phyloP scores from a whole-genome alignment of 1,140 invertebrate genomes.

The Bombus polaris region DNA sequence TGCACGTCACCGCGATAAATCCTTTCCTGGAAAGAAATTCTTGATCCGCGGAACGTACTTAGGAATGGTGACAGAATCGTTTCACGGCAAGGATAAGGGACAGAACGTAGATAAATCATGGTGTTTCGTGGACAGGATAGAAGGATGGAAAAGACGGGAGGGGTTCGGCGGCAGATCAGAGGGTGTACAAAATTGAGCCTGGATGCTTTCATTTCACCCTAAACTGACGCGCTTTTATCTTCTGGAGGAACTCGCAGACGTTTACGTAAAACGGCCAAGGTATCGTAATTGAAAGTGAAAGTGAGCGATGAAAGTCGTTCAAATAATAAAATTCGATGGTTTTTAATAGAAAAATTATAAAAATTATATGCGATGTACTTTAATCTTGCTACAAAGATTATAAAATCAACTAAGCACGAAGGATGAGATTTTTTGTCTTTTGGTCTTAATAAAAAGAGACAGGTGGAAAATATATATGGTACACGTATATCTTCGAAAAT shows the following conservation, averaged over 20 bases:
- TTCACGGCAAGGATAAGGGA: conserved; percentile 60
- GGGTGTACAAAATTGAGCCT: conserved; percentile 12
- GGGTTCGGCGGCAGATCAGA: background rate
- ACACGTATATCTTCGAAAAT: no score
- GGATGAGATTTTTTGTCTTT: no score
- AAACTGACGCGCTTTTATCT: conserved; percentile 36
- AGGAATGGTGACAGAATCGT: conserved; percentile 54
- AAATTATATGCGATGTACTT: no score
- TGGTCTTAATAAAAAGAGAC: no score
- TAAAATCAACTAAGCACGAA: no score
- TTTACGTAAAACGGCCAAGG: conserved; percentile 3
- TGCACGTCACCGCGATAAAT: conserved; percentile 63
- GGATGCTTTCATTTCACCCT: conserved; percentile 43
- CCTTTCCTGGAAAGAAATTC: conserved; percentile 51
- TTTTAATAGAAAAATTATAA: background rate
- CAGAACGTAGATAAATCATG: conserved; percentile 66
- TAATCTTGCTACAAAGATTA: no score
- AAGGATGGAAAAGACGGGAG: background rate
- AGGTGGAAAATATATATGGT: no score
- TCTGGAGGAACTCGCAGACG: background rate
- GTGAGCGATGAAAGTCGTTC: background rate
- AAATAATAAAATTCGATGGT: background rate
- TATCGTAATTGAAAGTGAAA: background rate
- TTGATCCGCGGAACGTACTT: conserved; percentile 61
- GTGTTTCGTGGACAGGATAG: conserved; percentile 42